A percentile compares a stretch with the other conserved stretches of the same genome.
Conservation (phyloP, 2,113 vertebrate genomes). For the Anolis sagrei region DNA sequence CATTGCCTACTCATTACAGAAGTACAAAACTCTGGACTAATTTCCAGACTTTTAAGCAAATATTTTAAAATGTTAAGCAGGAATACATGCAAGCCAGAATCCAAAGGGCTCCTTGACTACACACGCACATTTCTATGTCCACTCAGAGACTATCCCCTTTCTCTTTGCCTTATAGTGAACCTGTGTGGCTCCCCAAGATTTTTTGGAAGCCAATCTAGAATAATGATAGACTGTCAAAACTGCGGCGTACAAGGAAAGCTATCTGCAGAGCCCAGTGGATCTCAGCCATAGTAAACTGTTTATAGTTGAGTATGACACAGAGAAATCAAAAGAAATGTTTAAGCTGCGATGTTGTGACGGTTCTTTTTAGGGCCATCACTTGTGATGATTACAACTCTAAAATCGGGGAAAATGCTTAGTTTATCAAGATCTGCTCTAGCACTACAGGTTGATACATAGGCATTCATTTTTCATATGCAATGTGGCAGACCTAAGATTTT, state of each 20-base stretch:
- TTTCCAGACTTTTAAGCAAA: constrained; percentile 66
- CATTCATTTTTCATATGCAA: background rate
- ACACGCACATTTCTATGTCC: background rate
- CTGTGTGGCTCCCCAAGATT: background rate
- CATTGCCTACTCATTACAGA: constrained; percentile 59
- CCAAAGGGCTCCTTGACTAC: background rate
- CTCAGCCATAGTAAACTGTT: constrained; percentile 47
- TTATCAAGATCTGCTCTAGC: background rate
- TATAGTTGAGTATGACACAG: constrained; percentile 63
- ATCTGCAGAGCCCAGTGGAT: background rate
- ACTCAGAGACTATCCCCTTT: background rate
- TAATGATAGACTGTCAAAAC: background rate
- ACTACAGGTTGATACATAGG: background rate
- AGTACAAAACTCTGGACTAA: constrained; percentile 47
- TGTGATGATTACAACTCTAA: background rate
- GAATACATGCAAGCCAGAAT: constrained; percentile 46
- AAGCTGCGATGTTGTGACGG: constrained; percentile 47
- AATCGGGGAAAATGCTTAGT: background rate
- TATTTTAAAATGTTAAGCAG: constrained; percentile 63
- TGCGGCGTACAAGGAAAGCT: background rate
- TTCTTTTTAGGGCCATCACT: constrained; percentile 36
- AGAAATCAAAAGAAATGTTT: constrained; percentile 54
- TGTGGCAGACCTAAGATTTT: constrained; percentile 50
- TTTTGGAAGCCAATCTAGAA: background rate
- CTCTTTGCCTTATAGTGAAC: background rate